A percentile compares a stretch with the other conserved stretches of the same genome.
Conservation (phyloP, 2,797 vertebrate genomes). For the Dipus sagitta region DNA sequence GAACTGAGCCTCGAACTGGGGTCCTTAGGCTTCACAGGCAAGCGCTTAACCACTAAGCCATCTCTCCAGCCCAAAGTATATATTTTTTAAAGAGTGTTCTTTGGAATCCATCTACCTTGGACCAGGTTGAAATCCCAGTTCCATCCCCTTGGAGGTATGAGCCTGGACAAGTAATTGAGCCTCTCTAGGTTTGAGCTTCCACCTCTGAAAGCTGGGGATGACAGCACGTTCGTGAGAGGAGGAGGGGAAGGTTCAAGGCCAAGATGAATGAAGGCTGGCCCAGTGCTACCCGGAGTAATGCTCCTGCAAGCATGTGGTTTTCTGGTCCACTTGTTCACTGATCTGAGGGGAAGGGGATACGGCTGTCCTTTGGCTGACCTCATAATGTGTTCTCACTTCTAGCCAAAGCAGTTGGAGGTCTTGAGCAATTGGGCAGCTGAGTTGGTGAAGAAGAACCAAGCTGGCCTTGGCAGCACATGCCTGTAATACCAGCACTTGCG, state of each 20-base stretch:
- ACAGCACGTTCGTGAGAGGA: neutral
- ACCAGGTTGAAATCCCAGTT: neutral
- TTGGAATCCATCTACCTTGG: neutral
- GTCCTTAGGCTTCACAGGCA: too few species aligned
- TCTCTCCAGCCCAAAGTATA: too few species aligned
- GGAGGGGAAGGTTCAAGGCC: neutral
- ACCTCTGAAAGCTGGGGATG: neutral
- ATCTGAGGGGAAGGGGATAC: neutral
- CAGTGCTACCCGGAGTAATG: neutral
- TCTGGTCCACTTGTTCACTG: neutral
- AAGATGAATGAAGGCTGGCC: neutral
- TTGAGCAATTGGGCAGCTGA: neutral
- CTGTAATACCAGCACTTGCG: neutral
- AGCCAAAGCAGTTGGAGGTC: neutral
- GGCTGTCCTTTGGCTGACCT: neutral
- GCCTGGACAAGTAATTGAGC: neutral
- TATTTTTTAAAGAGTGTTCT: neutral
- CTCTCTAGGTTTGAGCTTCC: neutral
- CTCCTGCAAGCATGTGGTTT: neutral
- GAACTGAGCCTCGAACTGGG: too few species aligned
- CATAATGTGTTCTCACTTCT: neutral
- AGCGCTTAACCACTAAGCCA: too few species aligned
- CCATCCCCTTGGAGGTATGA: neutral
- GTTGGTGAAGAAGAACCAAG: neutral
- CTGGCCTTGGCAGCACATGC: neutral